Base-by-base conservation (phyloP, 2,888 invertebrate species). In the Melieria crassipennis region DNA sequence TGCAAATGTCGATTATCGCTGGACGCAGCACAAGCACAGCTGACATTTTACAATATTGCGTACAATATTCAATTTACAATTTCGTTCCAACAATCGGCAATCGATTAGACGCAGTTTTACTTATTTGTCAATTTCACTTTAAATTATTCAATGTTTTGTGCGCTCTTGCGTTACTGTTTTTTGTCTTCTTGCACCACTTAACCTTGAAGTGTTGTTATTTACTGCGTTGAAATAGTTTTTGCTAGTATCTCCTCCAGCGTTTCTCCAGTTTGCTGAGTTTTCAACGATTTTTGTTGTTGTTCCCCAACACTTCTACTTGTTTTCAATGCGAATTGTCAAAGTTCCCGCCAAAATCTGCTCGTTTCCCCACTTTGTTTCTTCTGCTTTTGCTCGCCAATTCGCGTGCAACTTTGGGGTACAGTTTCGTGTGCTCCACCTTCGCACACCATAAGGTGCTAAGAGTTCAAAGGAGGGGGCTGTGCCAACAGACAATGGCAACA, bases 11-110 rank as follows among this genome's bases (percentile, higher is more conserved):
- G 47, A 79, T 80, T 57, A 83, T 80, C 57, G 80, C 79, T 6
- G 85, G 83, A 77, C 84, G 84, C 48, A 85, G 76, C 30, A 86
- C 83, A 74, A 86, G 82, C 75, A 83, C 85, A 78, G 83, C 79
- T 42, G 77, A 74, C 79, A 79, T 79, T 30, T 30, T 30, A 30
- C 30, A 30, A 30, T 61, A 62, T 30, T 47, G 45, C 11, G n/a
- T 45, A 45, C 50, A 58, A 11, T n/a, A n/a, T 56, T 9, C 52
- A 62, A 61, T 69, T n/a, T 13, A 45, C 48, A 48, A 7, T 52
- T 13, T 52, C 6, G n/a, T 52, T 9, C 9, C 6, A 52, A 6
- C 52, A 52, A 52, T 5, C 52, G 9, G 30, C 30, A 30, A 30
- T 0, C 1, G 30, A 30, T 30, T 30, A 30, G 30, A 30, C 52